phyloP scores from a whole-genome alignment of 2,113 vertebrate species.

The Gnathonemus longibarbis region DNA sequence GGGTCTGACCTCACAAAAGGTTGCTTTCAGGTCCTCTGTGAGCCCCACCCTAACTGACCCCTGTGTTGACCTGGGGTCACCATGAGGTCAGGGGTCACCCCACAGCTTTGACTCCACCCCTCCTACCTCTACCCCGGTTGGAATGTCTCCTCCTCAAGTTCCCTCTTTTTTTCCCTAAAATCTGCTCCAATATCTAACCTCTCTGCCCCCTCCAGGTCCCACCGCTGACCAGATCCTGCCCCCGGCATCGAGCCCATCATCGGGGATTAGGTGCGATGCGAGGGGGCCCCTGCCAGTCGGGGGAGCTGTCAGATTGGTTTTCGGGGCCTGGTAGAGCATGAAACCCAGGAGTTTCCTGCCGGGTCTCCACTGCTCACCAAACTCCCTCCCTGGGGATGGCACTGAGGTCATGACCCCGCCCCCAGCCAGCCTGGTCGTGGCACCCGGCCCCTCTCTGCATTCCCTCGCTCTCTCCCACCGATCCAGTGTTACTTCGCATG shows the following conservation, averaged over 20 bases:
- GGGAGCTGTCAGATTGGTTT: conserved; percentile 66
- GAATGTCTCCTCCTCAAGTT: conserved; percentile 46
- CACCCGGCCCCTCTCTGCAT: conserved; percentile 35
- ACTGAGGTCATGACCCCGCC: conserved; percentile 32
- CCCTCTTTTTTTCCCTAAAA: conserved; percentile 36
- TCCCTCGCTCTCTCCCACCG: not conserved
- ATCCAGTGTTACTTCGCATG: not conserved
- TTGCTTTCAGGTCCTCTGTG: conserved; percentile 64
- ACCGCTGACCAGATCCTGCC: conserved; percentile 25
- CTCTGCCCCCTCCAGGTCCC: conserved; percentile 24
- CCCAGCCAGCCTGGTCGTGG: conserved; percentile 47
- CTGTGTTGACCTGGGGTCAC: conserved; percentile 51
- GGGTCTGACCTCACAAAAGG: conserved; percentile 61
- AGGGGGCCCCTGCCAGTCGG: conserved; percentile 68
- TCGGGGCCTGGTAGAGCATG: conserved; percentile 60
- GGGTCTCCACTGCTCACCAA: conserved; percentile 37
- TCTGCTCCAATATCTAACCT: conserved; percentile 58
- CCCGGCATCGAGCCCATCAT: conserved; percentile 51
- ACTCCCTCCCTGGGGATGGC: conserved; percentile 45
- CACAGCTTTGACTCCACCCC: conserved; percentile 56
- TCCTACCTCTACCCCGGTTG: conserved; percentile 36
- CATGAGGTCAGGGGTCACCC: conserved; percentile 55
- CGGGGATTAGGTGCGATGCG: conserved; percentile 67
- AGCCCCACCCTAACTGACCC: conserved; percentile 59
- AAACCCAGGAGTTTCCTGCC: conserved; percentile 62